Conservation (phyloP, 2,888 invertebrate species). For the Kryphioiulus occultus region DNA sequence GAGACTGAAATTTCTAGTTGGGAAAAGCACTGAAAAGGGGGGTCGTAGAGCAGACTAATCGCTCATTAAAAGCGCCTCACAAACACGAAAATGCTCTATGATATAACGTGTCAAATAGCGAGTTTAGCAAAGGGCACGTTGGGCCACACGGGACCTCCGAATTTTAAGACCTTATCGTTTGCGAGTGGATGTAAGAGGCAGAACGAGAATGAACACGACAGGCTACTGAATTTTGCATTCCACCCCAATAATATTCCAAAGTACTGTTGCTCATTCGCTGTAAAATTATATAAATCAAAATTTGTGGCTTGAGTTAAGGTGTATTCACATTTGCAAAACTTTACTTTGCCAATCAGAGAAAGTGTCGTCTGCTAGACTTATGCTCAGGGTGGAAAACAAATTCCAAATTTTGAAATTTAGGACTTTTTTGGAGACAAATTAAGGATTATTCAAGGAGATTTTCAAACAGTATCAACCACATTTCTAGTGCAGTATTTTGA, state of each 20-base stretch:
- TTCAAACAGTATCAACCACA: too few relatives aligned
- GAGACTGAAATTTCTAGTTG: neutral
- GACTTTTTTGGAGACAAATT: too few relatives aligned
- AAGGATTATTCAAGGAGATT: too few relatives aligned
- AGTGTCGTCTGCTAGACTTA: too few relatives aligned
- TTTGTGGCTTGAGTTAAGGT: too few relatives aligned
- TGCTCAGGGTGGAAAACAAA: too few relatives aligned
- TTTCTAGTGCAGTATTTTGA: too few relatives aligned
- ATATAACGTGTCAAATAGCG: neutral
- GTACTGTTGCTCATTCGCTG: too few relatives aligned
- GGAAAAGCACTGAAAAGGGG: neutral
- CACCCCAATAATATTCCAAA: neutral
- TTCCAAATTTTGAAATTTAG: too few relatives aligned
- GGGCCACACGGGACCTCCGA: neutral
- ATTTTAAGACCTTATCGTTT: neutral
- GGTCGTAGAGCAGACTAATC: neutral
- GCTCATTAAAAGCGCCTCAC: neutral
- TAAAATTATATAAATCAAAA: too few relatives aligned
- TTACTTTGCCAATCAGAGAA: too few relatives aligned
- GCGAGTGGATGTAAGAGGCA: neutral
- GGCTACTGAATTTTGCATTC: neutral
- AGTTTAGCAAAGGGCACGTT: neutral
- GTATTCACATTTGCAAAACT: too few relatives aligned
- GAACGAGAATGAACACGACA: neutral
- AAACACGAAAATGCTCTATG: constrained; percentile 29